Conservation (phyloP, 2,113 vertebrate genomes). For the Apaloderma vittatum region DNA sequence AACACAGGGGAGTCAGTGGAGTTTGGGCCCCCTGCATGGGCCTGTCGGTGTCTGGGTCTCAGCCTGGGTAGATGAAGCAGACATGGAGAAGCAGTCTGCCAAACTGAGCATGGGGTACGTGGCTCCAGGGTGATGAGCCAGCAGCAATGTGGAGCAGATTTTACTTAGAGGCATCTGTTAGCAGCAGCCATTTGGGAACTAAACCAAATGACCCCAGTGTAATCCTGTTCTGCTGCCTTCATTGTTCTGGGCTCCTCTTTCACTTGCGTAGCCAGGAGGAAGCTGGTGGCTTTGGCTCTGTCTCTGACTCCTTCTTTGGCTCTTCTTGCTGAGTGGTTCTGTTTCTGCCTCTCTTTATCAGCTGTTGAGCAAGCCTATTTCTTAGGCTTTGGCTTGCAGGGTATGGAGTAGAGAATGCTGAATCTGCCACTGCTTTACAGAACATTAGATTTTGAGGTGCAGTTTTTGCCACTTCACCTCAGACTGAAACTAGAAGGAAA, state of each 20-base stretch:
- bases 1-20: background rate
- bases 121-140: slow-evolving; percentile 10
- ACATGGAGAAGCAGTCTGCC: slow-evolving; percentile 18
- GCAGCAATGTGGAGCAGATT: background rate
- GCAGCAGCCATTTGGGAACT: slow-evolving; percentile 24
- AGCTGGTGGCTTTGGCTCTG: slow-evolving; percentile 26
- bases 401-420: background rate
- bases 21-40: background rate
- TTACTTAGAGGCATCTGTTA: slow-evolving; percentile 9
- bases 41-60: background rate
- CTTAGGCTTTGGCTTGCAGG: background rate
- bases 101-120: background rate
- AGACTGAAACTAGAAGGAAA: background rate
- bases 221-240: background rate
- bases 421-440: background rate
- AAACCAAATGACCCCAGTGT: slow-evolving; percentile 15
- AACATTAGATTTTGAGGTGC: background rate
- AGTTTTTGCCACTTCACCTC: background rate
- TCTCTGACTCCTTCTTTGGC: background rate
- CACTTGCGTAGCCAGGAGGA: slow-evolving; percentile 23
- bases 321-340: background rate
- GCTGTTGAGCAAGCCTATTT: background rate
- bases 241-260: slow-evolving; percentile 24
- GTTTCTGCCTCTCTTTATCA: slow-evolving; percentile 12
- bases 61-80: background rate